A percentile compares a stretch with the other conserved stretches of the same genome.
These are phyloP conservation scores for Sialis lutaria DNA, from an alignment of 2,888 invertebrate genomes.

Conservation along the genomic window DNA sequence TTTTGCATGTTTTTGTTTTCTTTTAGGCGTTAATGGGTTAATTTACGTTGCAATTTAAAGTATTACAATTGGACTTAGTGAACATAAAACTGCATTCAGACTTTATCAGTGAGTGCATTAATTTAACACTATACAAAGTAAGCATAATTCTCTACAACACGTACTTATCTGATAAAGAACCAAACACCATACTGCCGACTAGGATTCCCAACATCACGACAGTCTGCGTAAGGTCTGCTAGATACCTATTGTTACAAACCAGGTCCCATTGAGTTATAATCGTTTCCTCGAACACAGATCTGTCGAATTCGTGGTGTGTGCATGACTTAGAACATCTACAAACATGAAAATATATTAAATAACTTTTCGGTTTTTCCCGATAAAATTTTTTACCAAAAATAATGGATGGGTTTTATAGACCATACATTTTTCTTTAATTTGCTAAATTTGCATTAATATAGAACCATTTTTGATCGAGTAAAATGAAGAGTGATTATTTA, in stretches of 20 bases:
- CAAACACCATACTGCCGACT: slow-evolving; percentile 47
- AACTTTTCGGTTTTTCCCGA: not conserved
- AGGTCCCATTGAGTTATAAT: slow-evolving; percentile 51
- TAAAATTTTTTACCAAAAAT: no score
- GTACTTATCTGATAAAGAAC: slow-evolving; percentile 48
- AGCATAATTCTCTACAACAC: slow-evolving; percentile 8
- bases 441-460: no score
- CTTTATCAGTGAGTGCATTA: no score
- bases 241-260: slow-evolving; percentile 38
- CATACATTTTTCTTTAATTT: no score
- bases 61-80: not conserved
- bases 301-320: slow-evolving; percentile 34
- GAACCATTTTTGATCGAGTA: no score
- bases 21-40: no score
- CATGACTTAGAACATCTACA: slow-evolving; percentile 28
- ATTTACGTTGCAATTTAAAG: not conserved
- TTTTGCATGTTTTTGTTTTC: no score
- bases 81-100: no score
- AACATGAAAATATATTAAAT: not conserved
- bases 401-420: no score
- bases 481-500: no score
- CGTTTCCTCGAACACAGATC: slow-evolving; percentile 39
- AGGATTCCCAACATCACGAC: slow-evolving; percentile 53
- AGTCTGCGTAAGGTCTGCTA: slow-evolving; percentile 48
- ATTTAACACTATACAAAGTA: not conserved